These are phyloP conservation scores for Megamerina dolium DNA, from an alignment of 2,888 invertebrate genomes.

Conservation along the genomic window DNA sequence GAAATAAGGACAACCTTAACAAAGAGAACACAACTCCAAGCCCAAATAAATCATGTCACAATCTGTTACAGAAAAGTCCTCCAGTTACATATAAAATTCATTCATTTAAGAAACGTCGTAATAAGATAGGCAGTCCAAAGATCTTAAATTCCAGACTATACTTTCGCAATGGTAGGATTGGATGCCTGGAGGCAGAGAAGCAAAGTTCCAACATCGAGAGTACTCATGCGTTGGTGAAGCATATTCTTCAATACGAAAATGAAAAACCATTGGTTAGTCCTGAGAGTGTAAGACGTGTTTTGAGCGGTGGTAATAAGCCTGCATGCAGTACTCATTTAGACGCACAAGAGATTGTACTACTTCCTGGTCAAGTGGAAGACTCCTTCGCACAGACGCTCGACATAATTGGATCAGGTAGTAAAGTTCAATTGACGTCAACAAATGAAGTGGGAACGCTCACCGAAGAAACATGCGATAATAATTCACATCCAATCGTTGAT, in stretches of 20 bases:
- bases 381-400: conserved; percentile 6
- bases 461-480: conserved; percentile 26
- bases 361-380: conserved; percentile 10
- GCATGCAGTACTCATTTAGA: conserved; percentile 15
- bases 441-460: no score
- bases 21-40: conserved; percentile 45
- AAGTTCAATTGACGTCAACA: no score
- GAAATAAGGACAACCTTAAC: conserved; percentile 22
- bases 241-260: conserved; percentile 44
- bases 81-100: conserved; percentile 44
- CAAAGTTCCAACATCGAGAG: conserved; percentile 45
- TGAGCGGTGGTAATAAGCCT: conserved; percentile 21
- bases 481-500: conserved; percentile 29
- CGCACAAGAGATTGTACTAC: conserved; percentile 24
- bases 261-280: conserved; percentile 48
- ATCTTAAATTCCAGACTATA: conserved; percentile 45
- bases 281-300: conserved; percentile 41
- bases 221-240: conserved; percentile 48
- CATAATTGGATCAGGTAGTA: neutral
- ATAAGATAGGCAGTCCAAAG: conserved; percentile 38
- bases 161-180: conserved; percentile 48
- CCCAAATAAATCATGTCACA: conserved; percentile 29
- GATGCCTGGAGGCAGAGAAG: conserved; percentile 46
- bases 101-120: conserved; percentile 38
- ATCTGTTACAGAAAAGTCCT: conserved; percentile 25